Base-by-base conservation (phyloP, 2,888 invertebrate species). In the Ochropleura plecta region DNA sequence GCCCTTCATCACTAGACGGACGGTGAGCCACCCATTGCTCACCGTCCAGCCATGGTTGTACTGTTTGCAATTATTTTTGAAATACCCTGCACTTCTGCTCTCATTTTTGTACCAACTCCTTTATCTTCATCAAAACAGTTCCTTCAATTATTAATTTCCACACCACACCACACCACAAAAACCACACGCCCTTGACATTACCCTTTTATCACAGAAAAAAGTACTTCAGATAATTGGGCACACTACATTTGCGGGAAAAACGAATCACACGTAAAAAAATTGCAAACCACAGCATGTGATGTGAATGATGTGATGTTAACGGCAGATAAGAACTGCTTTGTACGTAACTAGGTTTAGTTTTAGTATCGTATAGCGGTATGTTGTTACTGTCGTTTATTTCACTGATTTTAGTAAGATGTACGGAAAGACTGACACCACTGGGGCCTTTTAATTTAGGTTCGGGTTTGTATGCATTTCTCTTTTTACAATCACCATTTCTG, bases 211-310 rank as follows among this genome's bases (percentile, higher is more conserved):
- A 20, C 9, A 14, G 60, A 60, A 30, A 63, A 49, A 53, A 60
- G 44, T 64, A 78, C 64, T 79, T 55, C 14, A 67, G 46, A 68
- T 77, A 86, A 82, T 82, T 79, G 76, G 73, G 46, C 20, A 62
- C 53, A 72, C 71, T 20, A 53, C 59, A 67, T 76, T 73, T 69
- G 60, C 71, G 70, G 48, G 69, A 70, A 75, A 80, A 89, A 83
- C 78, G n/a, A 71, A 81, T 79, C 70, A 64, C 76, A 77, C 83
- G 84, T 86, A 88, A 88, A 81, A 73, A 89, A 88, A 90, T 91
- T 85, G 90, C 92, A 84, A 91, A 83, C 85, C 87, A 84, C 87
- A 87, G 90, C 90, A 92, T 90, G 88, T 88, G 89, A 91, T 90
- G 85, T 57, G 57, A 57, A 57, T 57, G 30, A 57, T 57, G 62